A percentile compares a stretch with the other conserved stretches of the same genome.
These are phyloP conservation scores for Podabrus alpinus DNA, from an alignment of 2,888 invertebrate species.

Conservation along the genomic window DNA sequence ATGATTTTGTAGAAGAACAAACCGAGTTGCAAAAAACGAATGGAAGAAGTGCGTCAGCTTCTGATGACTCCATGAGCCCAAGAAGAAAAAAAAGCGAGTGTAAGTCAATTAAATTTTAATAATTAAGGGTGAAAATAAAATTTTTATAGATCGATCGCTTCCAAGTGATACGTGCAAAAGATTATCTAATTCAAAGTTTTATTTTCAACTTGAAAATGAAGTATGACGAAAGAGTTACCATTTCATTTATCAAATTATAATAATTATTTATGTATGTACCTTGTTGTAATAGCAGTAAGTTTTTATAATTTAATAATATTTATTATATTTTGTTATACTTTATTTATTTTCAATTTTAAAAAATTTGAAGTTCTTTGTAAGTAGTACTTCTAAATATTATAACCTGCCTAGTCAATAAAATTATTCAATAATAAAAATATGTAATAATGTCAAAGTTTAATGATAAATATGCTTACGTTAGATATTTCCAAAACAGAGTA, in stretches of 20 bases:
- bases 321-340: constrained; percentile 2
- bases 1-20: constrained; percentile 11
- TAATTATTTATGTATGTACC: neutral
- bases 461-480: neutral
- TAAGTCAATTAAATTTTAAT: neutral
- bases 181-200: neutral
- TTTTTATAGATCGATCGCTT: neutral
- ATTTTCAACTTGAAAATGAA: neutral
- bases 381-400: no score
- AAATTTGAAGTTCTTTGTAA: no score
- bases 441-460: neutral
- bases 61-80: neutral
- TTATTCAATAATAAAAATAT: no score
- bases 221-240: neutral
- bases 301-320: constrained; percentile 24
- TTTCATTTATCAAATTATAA: neutral
- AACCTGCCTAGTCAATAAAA: neutral
- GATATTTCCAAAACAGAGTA: neutral
- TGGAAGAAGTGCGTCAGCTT: neutral
- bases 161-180: neutral
- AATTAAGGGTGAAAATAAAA: neutral
- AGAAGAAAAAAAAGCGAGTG: neutral
- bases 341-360: neutral
- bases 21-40: neutral
- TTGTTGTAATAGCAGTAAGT: neutral